phyloP scores from a whole-genome alignment of 1,140 invertebrate species.

The Drosophila bipectinata region DNA sequence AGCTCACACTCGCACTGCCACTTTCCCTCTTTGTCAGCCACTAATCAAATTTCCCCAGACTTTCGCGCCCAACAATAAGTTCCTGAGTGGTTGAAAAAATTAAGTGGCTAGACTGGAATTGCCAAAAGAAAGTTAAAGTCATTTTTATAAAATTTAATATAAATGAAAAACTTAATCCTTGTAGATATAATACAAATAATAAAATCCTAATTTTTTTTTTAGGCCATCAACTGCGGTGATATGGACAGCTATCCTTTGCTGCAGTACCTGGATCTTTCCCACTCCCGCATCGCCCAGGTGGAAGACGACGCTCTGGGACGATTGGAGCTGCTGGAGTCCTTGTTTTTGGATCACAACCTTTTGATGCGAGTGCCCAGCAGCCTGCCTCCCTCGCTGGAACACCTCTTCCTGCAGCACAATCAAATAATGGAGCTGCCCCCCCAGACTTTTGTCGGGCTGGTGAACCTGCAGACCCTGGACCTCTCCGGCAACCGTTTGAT shows the following conservation, averaged over 20 bases:
- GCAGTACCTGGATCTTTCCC: slow-evolving; percentile 91
- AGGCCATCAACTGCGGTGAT: slow-evolving; percentile 91
- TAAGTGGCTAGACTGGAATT: slow-evolving; percentile 28
- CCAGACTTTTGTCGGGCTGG: slow-evolving; percentile 89
- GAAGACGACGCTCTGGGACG: slow-evolving; percentile 94
- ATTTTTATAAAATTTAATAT: neutral
- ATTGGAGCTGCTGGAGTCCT: slow-evolving; percentile 90
- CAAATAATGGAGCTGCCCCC: slow-evolving; percentile 86
- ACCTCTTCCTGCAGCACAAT: slow-evolving; percentile 87
- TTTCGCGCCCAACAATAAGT: slow-evolving; percentile 31
- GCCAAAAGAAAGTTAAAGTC: neutral
- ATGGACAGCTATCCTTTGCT: slow-evolving; percentile 95
- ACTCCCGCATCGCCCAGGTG: slow-evolving; percentile 90
- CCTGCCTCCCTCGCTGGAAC: slow-evolving; percentile 87
- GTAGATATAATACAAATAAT: neutral
- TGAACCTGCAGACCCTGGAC: slow-evolving; percentile 88
- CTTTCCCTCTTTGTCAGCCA: slow-evolving; percentile 41
- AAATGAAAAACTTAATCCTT: neutral
- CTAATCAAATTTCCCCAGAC: slow-evolving; percentile 65
- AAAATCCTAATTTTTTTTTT: slow-evolving; percentile 6
- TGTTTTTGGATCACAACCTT: slow-evolving; percentile 92
- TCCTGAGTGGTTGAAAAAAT: slow-evolving; percentile 13
- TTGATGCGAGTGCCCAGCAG: slow-evolving; percentile 88
- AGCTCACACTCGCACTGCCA: slow-evolving; percentile 18
- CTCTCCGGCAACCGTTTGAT: slow-evolving; percentile 75